Conservation (phyloP, 2,888 invertebrate genomes). For the Habroteleia sp. region DNA sequence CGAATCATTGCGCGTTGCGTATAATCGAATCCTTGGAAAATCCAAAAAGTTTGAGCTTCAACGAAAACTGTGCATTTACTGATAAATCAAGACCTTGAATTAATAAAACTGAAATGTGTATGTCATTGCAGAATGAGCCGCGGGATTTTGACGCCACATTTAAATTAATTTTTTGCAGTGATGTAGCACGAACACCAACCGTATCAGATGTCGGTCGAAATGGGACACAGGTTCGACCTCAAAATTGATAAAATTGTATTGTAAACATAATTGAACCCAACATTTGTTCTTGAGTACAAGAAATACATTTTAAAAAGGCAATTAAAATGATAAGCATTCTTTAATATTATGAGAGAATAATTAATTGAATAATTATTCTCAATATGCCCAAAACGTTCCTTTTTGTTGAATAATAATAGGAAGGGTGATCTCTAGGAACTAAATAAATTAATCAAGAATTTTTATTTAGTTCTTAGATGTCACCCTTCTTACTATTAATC, state of each 20-base stretch:
- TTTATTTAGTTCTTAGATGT: too few relatives aligned
- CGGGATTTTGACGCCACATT: not conserved
- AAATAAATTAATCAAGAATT: too few relatives aligned
- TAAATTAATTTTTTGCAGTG: constrained; percentile 30
- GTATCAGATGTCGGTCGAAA: constrained; percentile 15
- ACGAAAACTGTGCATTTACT: constrained; percentile 17
- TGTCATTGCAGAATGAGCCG: constrained; percentile 32
- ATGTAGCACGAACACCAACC: constrained; percentile 17
- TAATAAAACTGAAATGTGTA: constrained; percentile 47
- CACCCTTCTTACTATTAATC: too few relatives aligned
- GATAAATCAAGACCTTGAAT: constrained; percentile 47
- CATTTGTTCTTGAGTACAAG: too few relatives aligned
- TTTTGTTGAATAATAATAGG: too few relatives aligned
- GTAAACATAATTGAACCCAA: too few relatives aligned
- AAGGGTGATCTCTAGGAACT: too few relatives aligned
- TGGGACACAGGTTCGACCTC: not conserved
- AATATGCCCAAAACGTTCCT: too few relatives aligned
- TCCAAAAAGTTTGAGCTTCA: constrained; percentile 5
- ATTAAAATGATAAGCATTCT: too few relatives aligned
- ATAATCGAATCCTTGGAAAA: constrained; percentile 13
- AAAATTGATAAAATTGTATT: constrained; percentile 10
- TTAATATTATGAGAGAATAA: too few relatives aligned
- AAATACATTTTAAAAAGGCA: too few relatives aligned
- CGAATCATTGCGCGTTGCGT: constrained; percentile 37
- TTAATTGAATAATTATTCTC: too few relatives aligned